phyloP scores from a whole-genome alignment of 1,140 invertebrate species.

The Wiebesia pumilae region DNA sequence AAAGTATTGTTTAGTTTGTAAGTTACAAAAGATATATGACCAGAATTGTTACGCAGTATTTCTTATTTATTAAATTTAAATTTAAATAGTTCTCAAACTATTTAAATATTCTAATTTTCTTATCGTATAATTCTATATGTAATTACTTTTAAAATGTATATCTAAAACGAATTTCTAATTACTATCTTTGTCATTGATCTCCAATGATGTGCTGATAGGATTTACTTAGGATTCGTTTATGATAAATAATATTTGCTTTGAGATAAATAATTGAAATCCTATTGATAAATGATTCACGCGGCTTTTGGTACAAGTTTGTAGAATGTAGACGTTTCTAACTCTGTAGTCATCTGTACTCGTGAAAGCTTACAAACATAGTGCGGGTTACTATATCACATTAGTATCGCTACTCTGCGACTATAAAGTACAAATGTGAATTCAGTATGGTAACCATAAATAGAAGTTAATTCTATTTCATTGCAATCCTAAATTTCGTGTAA shows the following conservation, averaged over 20 bases:
- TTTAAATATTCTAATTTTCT: too few species aligned
- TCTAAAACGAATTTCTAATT: too few species aligned
- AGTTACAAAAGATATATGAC: too few species aligned
- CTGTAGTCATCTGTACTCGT: neutral
- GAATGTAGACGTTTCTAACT: neutral
- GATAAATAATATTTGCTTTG: neutral
- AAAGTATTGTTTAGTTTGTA: too few species aligned
- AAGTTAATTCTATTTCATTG: neutral
- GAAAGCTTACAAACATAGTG: constrained; percentile 21
- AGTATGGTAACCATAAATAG: neutral
- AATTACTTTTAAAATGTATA: too few species aligned
- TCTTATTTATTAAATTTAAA: too few species aligned
- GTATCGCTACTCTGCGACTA: neutral
- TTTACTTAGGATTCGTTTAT: too few species aligned
- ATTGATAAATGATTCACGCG: neutral
- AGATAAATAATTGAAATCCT: neutral
- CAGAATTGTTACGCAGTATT: too few species aligned
- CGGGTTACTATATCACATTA: neutral
- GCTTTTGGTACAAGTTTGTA: neutral
- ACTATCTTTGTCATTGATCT: too few species aligned
- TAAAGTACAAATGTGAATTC: neutral
- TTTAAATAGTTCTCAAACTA: too few species aligned
- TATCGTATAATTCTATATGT: too few species aligned
- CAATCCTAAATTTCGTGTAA: neutral
- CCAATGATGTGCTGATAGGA: too few species aligned